phyloP scores from a whole-genome alignment of 1,140 invertebrate species.

The Cataglyphis hispanica region DNA sequence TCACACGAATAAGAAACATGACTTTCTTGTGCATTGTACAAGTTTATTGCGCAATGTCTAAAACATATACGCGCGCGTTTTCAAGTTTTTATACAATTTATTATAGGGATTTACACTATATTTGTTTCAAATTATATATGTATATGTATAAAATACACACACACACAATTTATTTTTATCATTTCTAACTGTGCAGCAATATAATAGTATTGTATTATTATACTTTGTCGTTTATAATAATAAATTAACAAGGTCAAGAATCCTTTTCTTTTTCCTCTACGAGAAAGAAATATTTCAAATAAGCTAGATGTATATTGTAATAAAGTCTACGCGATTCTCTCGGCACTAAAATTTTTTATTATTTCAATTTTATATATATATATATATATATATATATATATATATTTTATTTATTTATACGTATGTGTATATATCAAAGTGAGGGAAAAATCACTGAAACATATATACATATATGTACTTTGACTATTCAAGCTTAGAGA shows the following conservation, averaged over 20 bases:
- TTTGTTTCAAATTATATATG: constrained; percentile 48
- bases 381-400: constrained; percentile 70
- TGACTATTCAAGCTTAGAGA: constrained; percentile 35
- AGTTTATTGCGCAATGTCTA: constrained; percentile 63
- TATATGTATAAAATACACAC: constrained; percentile 56
- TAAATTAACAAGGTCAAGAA: constrained; percentile 67
- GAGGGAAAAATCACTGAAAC: constrained; percentile 71
- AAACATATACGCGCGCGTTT: constrained; percentile 67
- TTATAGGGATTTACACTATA: constrained; percentile 74
- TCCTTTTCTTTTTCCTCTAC: constrained; percentile 37
- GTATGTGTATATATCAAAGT: constrained; percentile 56
- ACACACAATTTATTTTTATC: constrained; percentile 78
- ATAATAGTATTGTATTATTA: constrained; percentile 72
- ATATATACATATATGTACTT: constrained; percentile 68
- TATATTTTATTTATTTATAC: too few species aligned
- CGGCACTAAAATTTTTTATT: constrained; percentile 75
- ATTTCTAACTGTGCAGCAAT: constrained; percentile 72
- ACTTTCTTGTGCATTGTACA: not conserved
- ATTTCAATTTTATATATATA: constrained; percentile 72
- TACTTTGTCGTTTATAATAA: constrained; percentile 72
- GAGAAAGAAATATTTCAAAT: not conserved
- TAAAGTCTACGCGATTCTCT: constrained; percentile 45
- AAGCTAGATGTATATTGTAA: constrained; percentile 54
- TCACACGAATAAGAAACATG: not conserved
- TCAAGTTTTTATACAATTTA: constrained; percentile 78